Evolutionary conservation across 2,113 vertebrate genomes (phyloP), one percentile per base, ranked within the genome.

Genomic region (Strigops habroptila): DNA sequence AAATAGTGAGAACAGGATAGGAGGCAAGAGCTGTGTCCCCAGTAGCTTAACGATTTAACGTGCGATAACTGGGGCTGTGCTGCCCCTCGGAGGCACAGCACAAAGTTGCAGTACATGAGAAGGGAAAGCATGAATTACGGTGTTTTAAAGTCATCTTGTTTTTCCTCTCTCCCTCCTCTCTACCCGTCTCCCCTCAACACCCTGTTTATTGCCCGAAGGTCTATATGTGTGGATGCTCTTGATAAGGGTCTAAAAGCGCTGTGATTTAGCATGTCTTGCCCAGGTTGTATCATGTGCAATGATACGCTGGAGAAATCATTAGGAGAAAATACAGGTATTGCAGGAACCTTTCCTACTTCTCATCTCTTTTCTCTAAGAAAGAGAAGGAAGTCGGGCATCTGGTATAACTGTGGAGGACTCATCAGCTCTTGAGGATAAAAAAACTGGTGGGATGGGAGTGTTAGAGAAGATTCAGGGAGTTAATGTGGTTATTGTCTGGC

Each of bases 61-160:
- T 22, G 71, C 1, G 2, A 63, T 90, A 74, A 25, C 79, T 73
- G 71, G 83, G 90, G 46, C 59, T 79, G 88, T 92, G 93, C 92
- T 96, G 95, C 92, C 93, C 60, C 95, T 83, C 1, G 3, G 79
- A 95, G 95, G 88, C 85, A 64, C 41, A 31, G 53, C 82, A 55
- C 51, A 18, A 75, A 64, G 46, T 48, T 95, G 91, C 95, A 92
- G 6, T 4, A 15, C 44, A 30, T 3, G 28, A 31, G 31, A 21
- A 82, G 17, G 37, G n/a, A 86, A 74, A 84, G 19, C 43, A 59
- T 79, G 53, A 7, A 28, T 23, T 63, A 18, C 1, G 43, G 22
- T 53, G 14, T 31, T 86, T 91, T 83, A 13, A 74, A 82, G 49
- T n/a, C 1, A 24, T 23, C 16, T 48, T 23, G 0, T 1, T 46